Evolutionary conservation across 2,888 invertebrate genomes (phyloP).

Genomic region (Dasysyrphus tricinctus): DNA sequence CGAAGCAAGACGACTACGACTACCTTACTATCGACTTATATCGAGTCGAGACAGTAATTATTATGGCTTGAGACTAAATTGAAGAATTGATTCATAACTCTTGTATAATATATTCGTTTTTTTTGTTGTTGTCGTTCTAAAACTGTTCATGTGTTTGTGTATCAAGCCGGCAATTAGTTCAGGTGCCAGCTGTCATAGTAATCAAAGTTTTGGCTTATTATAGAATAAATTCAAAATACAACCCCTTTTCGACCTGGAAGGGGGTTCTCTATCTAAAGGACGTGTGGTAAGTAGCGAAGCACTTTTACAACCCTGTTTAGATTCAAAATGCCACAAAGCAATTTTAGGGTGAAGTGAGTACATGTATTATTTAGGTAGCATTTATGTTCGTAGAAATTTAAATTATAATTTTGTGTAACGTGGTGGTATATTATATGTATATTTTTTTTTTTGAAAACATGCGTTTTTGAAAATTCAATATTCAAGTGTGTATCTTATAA

Average conservation of each 20-base stretch:
- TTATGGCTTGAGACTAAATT: conserved; percentile 39
- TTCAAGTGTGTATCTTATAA: not conserved
- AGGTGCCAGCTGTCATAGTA: conserved; percentile 65
- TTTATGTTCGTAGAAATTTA: conserved; percentile 3
- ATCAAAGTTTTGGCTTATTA: conserved; percentile 52
- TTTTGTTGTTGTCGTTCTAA: conserved; percentile 21
- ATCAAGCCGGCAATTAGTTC: conserved; percentile 44
- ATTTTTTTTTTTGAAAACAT: conserved; percentile 10
- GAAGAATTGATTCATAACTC: conserved; percentile 14
- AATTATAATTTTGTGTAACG: conserved; percentile 16
- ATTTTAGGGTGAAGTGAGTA: conserved; percentile 45
- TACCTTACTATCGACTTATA: not conserved
- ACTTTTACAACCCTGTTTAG: conserved; percentile 49
- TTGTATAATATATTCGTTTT: conserved; percentile 1
- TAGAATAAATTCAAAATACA: conserved; percentile 49
- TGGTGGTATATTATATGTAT: not conserved
- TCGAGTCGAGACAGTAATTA: not conserved
- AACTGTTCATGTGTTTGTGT: conserved; percentile 39
- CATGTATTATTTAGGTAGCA: not conserved
- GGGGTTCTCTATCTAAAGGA: conserved; percentile 50
- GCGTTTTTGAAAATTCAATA: conserved; percentile 4
- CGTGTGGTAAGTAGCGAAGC: conserved; percentile 64
- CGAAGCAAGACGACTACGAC: conserved; percentile 61
- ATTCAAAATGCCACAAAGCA: conserved; percentile 41
- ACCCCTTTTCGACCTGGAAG: conserved; percentile 33